Percentiles rank a stretch among this genome's conserved stretches.
Conservation (phyloP, 2,888 invertebrate species). For the Camptogramma bilineatum region DNA sequence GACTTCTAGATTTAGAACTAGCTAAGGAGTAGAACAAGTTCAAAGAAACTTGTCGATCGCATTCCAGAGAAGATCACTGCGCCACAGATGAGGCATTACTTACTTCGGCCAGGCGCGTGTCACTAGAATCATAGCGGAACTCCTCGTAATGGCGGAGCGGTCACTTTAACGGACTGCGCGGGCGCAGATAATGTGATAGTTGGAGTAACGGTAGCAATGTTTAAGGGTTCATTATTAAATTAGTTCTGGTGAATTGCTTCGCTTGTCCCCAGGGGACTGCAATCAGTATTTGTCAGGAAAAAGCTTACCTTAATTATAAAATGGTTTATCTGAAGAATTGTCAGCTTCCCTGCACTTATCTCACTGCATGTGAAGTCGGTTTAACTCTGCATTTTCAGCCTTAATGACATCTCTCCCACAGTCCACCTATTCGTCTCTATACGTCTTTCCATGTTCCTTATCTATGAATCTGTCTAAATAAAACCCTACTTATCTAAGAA, state of each 20-base stretch:
- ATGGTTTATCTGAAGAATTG: neutral
- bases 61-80: slow-evolving; percentile 27
- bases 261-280: neutral
- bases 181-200: slow-evolving; percentile 18
- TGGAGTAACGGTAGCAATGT: slow-evolving; percentile 21
- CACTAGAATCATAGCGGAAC: slow-evolving; percentile 32
- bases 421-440: no score
- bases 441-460: no score
- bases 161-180: slow-evolving; percentile 33
- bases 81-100: slow-evolving; percentile 17
- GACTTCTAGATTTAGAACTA: neutral
- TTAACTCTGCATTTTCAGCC: neutral
- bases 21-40: slow-evolving; percentile 9
- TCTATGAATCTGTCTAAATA: no score
- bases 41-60: slow-evolving; percentile 20
- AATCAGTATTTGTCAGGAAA: neutral
- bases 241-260: slow-evolving; percentile 28
- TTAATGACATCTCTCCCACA: neutral
- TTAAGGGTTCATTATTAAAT: slow-evolving; percentile 31
- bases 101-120: slow-evolving; percentile 22
- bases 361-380: neutral
- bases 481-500: no score
- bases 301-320: slow-evolving; percentile 2
- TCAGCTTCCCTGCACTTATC: neutral
- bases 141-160: slow-evolving; percentile 30